A percentile compares a stretch with the other conserved stretches of the same genome.
Evolutionary conservation across 1,140 invertebrate species (phyloP).

Genomic region (Chironomus tepperi): DNA sequence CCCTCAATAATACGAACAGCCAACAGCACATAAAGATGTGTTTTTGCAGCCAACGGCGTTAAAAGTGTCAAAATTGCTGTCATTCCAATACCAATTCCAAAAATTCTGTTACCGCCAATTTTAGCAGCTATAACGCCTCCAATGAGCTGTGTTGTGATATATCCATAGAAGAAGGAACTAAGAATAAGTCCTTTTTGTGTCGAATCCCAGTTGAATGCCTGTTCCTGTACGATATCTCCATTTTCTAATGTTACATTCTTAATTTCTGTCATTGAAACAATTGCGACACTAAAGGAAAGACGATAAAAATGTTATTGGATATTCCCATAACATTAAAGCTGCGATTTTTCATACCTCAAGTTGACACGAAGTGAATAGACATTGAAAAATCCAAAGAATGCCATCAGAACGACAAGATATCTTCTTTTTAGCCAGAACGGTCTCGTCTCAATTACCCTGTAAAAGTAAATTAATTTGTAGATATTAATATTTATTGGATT

Average conservation of each 20-base stretch:
- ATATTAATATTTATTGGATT: too few species aligned
- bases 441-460: constrained; percentile 49
- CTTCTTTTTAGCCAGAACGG: constrained; percentile 59
- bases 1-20: constrained; percentile 74
- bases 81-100: constrained; percentile 68
- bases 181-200: constrained; percentile 70
- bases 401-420: constrained; percentile 63
- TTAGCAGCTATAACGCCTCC: constrained; percentile 65
- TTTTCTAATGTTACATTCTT: constrained; percentile 46
- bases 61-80: constrained; percentile 76
- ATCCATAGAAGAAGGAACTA: constrained; percentile 82
- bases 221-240: constrained; percentile 46
- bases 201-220: constrained; percentile 74
- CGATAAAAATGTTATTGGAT: neutral
- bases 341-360: constrained; percentile 26
- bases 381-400: constrained; percentile 83
- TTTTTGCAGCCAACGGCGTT: constrained; percentile 66
- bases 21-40: constrained; percentile 61
- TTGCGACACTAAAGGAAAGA: constrained; percentile 68
- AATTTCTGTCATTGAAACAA: constrained; percentile 77
- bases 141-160: constrained; percentile 61
- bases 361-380: constrained; percentile 81
- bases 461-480: constrained; percentile 24
- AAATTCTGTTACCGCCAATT: constrained; percentile 54
- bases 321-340: neutral